Base-by-base conservation (phyloP, 2,113 vertebrate species). In the Corapipo altera region DNA sequence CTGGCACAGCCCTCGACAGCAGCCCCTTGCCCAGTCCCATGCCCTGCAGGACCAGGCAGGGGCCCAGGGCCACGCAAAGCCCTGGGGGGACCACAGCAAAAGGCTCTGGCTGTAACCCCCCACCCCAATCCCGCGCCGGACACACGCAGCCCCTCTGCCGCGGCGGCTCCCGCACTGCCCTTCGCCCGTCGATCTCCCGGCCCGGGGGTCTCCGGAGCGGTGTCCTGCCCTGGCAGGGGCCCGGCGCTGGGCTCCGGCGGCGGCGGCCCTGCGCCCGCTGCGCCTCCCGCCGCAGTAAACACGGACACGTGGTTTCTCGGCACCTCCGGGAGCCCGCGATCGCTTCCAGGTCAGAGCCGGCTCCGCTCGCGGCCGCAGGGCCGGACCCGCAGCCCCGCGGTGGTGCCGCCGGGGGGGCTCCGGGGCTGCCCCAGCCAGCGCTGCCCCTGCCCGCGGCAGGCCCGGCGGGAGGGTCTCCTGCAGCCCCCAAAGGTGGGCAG, bases 261-360 rank as follows among this genome's bases (percentile, higher is more conserved):
- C 49, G 15, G 79, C 75, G 44, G 73, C 89, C 65, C 92, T 17
- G 65, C 7, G 8, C 71, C 71, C 35, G 22, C 89, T 1, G 37
- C 64, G 5, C 66, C 91, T 70, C 72, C 77, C 18, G 72, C 89
- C 28, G 46, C 94, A 57, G 93, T 88, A 69, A 92, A 88, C 96
- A 93, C 48, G 6, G 74, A 55, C 96, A 93, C 94, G 96, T 92
- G 96, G 91, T 88, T 81, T 57, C 91, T 62, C 89, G 16, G 93
- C 94, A 93, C 78, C 94, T 85, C 96, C 91, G 93, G 93, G 69
- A 90, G 18, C 57, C 81, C 65, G 2, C 61, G 48, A 93, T 90
- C 71, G 91, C 94, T 96, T 95, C 96, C 94, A 96, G 96, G 96
- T 95, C 88, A 93, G 84, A 27, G 72, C 58, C 5, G 6, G 71